These are phyloP conservation scores for Rallus crepitans DNA, from an alignment of 2,797 vertebrate genomes.

Conservation along the genomic window DNA sequence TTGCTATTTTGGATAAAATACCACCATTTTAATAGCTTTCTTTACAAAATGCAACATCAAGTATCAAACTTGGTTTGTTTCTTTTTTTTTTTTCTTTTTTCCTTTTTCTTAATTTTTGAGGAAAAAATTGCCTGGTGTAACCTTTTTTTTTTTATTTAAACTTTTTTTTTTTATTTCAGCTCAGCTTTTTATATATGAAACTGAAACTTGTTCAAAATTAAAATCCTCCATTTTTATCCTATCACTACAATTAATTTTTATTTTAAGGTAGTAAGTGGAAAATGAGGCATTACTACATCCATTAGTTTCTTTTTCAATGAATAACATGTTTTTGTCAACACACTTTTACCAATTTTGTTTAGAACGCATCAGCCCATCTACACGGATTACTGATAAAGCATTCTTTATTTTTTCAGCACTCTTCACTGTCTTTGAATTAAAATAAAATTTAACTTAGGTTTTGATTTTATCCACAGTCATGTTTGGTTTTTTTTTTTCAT, in stretches of 20 bases:
- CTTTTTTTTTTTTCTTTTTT: background rate
- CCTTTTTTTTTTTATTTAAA: background rate
- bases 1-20: background rate
- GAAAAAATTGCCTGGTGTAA: background rate
- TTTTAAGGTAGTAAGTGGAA: background rate
- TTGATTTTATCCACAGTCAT: background rate
- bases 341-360: background rate
- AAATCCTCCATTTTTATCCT: background rate
- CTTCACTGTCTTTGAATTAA: background rate
- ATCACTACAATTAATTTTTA: background rate
- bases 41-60: background rate
- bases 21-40: background rate
- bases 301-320: background rate
- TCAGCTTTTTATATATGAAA: background rate
- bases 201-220: background rate
- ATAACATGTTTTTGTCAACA: background rate
- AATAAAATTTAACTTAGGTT: background rate
- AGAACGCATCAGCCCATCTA: background rate
- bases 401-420: background rate
- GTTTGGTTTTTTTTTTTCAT: background rate
- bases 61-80: background rate
- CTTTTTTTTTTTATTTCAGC: background rate
- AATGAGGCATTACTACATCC: background rate
- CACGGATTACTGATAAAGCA: background rate
- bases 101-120: background rate